These are phyloP conservation scores for Strongylocentrotus purpuratus DNA, from an alignment of 35 echinoderm and acorn worm genomes.

Conservation along the genomic window DNA sequence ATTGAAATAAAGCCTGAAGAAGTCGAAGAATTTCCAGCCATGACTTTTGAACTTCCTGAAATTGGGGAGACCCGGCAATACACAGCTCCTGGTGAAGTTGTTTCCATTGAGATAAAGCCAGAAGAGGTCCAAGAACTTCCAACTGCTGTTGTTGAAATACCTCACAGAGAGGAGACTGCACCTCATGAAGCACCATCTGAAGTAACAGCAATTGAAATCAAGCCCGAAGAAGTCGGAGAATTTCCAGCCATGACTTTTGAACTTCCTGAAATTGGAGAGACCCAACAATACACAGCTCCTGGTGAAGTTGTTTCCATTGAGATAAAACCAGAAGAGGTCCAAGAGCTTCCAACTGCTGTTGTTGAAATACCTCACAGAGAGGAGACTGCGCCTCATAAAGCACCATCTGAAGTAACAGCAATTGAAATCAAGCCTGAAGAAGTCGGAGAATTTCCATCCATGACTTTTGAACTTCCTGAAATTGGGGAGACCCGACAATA, in stretches of 20 bases:
- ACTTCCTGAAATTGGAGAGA: slow-evolving; percentile 22
- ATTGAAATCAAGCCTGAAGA: neutral
- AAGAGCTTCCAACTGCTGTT: neutral
- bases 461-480: neutral
- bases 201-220: neutral
- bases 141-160: slow-evolving; percentile 22
- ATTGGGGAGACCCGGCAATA: slow-evolving; percentile 19
- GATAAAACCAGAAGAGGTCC: neutral
- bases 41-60: slow-evolving; percentile 28
- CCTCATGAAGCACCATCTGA: slow-evolving; percentile 35
- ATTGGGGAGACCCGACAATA: neutral
- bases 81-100: neutral
- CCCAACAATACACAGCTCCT: neutral
- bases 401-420: slow-evolving; percentile 17
- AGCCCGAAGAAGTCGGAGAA: slow-evolving; percentile 16
- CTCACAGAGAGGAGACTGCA: neutral
- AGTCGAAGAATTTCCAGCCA: slow-evolving; percentile 55
- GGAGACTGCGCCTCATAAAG: slow-evolving; percentile 11
- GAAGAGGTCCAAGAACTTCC: neutral
- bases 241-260: neutral
- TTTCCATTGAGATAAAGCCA: neutral
- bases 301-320: neutral
- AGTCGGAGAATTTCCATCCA: neutral
- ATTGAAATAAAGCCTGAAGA: slow-evolving; percentile 31
- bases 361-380: slow-evolving; percentile 25